Percentiles rank a stretch among this genome's conserved stretches.
Conservation (phyloP, 1,140 invertebrate species). For the Andricus grossulariae region DNA sequence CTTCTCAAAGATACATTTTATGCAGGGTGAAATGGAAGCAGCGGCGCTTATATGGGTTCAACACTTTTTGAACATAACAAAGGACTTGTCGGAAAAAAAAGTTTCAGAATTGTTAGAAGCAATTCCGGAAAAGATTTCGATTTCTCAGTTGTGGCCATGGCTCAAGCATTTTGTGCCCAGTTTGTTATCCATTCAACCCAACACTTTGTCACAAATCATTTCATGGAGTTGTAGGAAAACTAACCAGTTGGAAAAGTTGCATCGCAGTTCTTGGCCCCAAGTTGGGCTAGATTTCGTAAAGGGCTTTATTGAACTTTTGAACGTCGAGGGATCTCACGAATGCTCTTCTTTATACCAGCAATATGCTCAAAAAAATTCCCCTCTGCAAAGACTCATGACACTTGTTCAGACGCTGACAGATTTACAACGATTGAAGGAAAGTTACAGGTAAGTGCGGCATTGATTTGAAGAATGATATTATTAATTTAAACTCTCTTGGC, state of each 20-base stretch:
- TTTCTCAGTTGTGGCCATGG: constrained; percentile 59
- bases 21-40: constrained; percentile 63
- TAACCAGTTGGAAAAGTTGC: constrained; percentile 60
- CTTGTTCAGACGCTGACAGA: constrained; percentile 61
- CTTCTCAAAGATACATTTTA: constrained; percentile 4
- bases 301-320: constrained; percentile 59
- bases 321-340: constrained; percentile 48
- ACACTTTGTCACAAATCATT: constrained; percentile 56
- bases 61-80: constrained; percentile 53
- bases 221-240: constrained; percentile 62
- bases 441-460: constrained; percentile 58
- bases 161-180: constrained; percentile 67
- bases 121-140: constrained; percentile 52
- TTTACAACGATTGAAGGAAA: constrained; percentile 58
- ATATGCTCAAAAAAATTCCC: constrained; percentile 47
- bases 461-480: constrained; percentile 27
- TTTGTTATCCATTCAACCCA: constrained; percentile 57
- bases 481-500: not conserved
- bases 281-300: constrained; percentile 63
- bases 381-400: constrained; percentile 50
- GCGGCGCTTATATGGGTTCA: constrained; percentile 68
- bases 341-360: constrained; percentile 43
- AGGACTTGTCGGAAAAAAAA: constrained; percentile 44
- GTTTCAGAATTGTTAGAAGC: constrained; percentile 54
- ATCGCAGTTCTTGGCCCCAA: constrained; percentile 60